A percentile compares a stretch with the other conserved stretches of the same genome.
Conservation (phyloP, 2,797 vertebrate genomes). For the Gallirallus australis region DNA sequence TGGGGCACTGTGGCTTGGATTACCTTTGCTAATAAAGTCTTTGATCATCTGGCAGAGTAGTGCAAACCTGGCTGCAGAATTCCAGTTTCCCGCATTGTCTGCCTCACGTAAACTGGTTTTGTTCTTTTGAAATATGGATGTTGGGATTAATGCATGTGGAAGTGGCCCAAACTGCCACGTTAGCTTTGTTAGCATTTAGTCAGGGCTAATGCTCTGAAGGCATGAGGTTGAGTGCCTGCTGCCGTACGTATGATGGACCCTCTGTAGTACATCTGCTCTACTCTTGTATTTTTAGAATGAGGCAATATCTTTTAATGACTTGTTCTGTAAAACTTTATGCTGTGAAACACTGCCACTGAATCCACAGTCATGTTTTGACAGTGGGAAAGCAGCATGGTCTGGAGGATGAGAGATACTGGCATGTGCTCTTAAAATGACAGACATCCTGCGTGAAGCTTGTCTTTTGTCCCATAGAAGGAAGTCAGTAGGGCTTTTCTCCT, state of each 20-base stretch:
- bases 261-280: neutral
- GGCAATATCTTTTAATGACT: neutral
- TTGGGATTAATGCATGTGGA: neutral
- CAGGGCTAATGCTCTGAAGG: neutral
- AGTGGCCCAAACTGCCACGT: neutral
- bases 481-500: fast-evolving
- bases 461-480: neutral
- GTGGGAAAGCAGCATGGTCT: neutral
- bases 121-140: neutral
- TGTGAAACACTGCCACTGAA: neutral
- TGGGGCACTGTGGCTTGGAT: neutral
- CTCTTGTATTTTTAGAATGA: neutral
- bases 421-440: neutral
- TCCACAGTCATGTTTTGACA: neutral
- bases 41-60: neutral
- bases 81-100: neutral
- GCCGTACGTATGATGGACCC: neutral
- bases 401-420: neutral
- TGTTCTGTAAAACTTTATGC: neutral
- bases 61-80: fast-evolving
- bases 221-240: neutral
- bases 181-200: neutral
- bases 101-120: neutral
- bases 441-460: neutral
- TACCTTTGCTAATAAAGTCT: neutral